A percentile compares a stretch with the other conserved stretches of the same genome.
Evolutionary conservation across 2,888 invertebrate genomes (phyloP).

Genomic region (Alentia gelatinosa): DNA sequence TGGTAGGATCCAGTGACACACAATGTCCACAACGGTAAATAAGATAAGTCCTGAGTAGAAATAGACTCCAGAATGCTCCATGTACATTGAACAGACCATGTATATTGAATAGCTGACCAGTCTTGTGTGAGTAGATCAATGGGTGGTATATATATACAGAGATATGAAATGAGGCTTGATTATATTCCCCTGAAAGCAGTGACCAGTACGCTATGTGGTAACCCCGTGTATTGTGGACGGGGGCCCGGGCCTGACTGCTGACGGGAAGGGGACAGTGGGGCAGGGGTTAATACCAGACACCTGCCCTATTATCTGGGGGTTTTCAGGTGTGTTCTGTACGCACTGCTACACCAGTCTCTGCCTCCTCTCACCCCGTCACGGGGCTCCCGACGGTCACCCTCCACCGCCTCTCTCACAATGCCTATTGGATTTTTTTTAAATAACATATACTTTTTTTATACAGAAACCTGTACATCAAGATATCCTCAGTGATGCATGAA

Average conservation of each 20-base stretch:
- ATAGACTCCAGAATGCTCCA: background rate
- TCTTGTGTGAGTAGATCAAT: background rate
- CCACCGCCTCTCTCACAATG: background rate
- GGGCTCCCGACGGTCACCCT: background rate
- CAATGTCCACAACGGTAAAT: background rate
- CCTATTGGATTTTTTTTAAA: background rate
- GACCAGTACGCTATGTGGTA: background rate
- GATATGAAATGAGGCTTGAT: background rate
- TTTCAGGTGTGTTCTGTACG: background rate
- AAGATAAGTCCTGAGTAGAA: background rate
- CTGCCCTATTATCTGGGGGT: constrained; percentile 19
- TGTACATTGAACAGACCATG: background rate
- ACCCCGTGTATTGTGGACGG: background rate
- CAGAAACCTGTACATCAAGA: too few relatives aligned
- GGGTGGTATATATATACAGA: background rate
- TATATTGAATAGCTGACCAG: background rate
- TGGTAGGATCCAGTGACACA: too few relatives aligned
- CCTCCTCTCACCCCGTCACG: background rate
- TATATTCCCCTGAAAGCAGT: background rate
- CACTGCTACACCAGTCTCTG: background rate
- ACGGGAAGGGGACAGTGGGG: background rate
- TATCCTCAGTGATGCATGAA: background rate
- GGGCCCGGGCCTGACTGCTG: background rate
- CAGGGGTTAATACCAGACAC: background rate
- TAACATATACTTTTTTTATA: background rate